These are phyloP conservation scores for Tapirus indicus DNA, from an alignment of 2,797 vertebrate genomes.

Conservation along the genomic window DNA sequence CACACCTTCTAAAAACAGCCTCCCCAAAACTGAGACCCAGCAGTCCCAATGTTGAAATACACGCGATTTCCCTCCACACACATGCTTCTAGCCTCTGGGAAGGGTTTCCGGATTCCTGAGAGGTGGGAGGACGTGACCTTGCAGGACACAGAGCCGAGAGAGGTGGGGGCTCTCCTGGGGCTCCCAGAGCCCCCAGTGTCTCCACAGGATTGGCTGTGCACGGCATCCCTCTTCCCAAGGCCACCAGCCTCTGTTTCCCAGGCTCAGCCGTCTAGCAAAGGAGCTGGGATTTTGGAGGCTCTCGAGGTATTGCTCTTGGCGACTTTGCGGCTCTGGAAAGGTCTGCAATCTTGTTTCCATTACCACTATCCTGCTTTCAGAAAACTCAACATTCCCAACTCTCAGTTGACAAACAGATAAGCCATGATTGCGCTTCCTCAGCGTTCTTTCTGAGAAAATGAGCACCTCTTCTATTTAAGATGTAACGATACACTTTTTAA, in stretches of 20 bases:
- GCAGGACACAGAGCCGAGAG: rapidly evolving
- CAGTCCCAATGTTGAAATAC: background rate
- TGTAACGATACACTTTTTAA: background rate
- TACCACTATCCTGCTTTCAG: background rate
- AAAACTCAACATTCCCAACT: background rate
- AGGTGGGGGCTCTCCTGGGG: background rate
- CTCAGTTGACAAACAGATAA: background rate
- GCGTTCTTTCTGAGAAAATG: background rate
- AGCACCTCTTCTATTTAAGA: background rate
- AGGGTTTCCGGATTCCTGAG: rapidly evolving
- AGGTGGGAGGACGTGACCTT: background rate
- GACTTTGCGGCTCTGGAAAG: background rate
- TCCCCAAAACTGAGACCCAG: background rate
- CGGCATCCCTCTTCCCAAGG: background rate
- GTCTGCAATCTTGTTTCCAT: background rate
- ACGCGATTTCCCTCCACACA: rapidly evolving
- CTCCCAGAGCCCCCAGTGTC: background rate
- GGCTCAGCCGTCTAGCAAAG: background rate
- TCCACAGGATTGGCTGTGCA: background rate
- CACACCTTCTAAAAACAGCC: too few relatives aligned
- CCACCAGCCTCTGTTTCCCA: background rate
- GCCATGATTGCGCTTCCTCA: background rate
- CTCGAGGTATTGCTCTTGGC: background rate
- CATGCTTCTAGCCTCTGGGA: rapidly evolving
- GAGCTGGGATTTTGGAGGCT: background rate